Evolutionary conservation across 2,797 vertebrate genomes (phyloP).

Genomic region (Pelodytes ibericus): DNA sequence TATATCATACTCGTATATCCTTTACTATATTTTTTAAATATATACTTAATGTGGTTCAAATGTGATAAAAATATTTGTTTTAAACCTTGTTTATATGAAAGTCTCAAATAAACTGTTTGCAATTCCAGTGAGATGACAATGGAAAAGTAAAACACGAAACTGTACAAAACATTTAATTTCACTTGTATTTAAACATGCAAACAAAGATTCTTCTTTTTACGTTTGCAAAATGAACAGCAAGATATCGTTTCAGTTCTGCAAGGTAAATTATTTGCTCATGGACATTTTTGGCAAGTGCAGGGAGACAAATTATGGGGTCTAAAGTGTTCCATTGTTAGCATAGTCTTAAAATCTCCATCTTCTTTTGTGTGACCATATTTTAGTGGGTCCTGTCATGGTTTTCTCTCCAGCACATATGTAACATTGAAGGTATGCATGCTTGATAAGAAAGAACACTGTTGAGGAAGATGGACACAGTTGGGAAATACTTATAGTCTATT

Average conservation of each 20-base stretch:
- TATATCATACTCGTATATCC: neutral
- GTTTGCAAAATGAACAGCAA: neutral
- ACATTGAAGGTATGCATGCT: neutral
- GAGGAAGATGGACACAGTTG: neutral
- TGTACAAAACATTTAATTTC: neutral
- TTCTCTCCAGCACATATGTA: constrained; percentile 2
- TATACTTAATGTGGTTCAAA: too few relatives aligned
- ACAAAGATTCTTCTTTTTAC: neutral
- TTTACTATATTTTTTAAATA: too few relatives aligned
- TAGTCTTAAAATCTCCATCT: neutral
- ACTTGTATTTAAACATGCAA: neutral
- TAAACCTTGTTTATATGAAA: too few relatives aligned
- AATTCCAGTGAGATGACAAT: too few relatives aligned
- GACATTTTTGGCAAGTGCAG: too few relatives aligned
- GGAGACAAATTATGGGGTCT: constrained; percentile 1
- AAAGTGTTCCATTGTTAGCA: neutral
- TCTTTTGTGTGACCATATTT: neutral
- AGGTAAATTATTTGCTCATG: too few relatives aligned
- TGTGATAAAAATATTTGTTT: too few relatives aligned
- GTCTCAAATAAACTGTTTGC: too few relatives aligned
- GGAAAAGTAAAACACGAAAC: constrained; percentile 6
- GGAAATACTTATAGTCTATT: neutral
- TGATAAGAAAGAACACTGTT: neutral
- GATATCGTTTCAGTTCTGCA: neutral
- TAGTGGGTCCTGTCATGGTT: neutral